These are phyloP conservation scores for Drosophila persimilis DNA, from an alignment of 1,140 invertebrate species.

Conservation along the genomic window DNA sequence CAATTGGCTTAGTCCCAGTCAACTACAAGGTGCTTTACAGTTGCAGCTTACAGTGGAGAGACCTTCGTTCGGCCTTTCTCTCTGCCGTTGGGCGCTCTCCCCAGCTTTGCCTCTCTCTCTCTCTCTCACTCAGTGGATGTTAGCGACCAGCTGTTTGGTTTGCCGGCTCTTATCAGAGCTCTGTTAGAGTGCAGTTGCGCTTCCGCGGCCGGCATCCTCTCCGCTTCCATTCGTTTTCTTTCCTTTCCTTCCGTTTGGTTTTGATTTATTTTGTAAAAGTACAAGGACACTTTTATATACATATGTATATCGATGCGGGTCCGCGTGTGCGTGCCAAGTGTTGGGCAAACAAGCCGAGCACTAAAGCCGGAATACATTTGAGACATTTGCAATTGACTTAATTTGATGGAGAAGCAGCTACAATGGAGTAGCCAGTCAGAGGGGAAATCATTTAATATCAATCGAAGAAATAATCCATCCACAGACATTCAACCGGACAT, in stretches of 20 bases:
- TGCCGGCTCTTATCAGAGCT: slow-evolving; percentile 72
- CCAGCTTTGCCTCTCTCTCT: slow-evolving; percentile 8
- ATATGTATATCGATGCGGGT: slow-evolving; percentile 5
- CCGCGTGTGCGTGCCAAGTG: slow-evolving; percentile 60
- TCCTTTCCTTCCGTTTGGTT: slow-evolving; percentile 34
- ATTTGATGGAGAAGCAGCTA: neutral
- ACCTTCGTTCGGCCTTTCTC: slow-evolving; percentile 5
- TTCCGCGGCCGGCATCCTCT: slow-evolving; percentile 4
- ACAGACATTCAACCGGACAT: neutral
- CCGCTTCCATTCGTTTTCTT: neutral
- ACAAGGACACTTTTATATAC: slow-evolving; percentile 70
- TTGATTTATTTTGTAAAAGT: slow-evolving; percentile 75
- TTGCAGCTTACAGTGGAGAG: slow-evolving; percentile 61
- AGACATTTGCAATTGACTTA: slow-evolving; percentile 45
- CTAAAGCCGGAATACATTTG: slow-evolving; percentile 43
- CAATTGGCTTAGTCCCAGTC: slow-evolving; percentile 69
- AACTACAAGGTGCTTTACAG: slow-evolving; percentile 69
- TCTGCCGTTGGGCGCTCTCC: neutral
- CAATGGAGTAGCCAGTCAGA: neutral
- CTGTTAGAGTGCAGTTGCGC: slow-evolving; percentile 48
- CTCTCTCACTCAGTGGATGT: slow-evolving; percentile 15
- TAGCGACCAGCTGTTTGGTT: slow-evolving; percentile 48
- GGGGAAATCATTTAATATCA: slow-evolving; percentile 21
- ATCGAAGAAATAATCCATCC: slow-evolving; percentile 8
- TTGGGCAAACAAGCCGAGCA: slow-evolving; percentile 54